Percentiles rank a stretch among this genome's conserved stretches.
Conservation (phyloP, 2,113 vertebrate genomes). For the Eudyptes chrysolophus region DNA sequence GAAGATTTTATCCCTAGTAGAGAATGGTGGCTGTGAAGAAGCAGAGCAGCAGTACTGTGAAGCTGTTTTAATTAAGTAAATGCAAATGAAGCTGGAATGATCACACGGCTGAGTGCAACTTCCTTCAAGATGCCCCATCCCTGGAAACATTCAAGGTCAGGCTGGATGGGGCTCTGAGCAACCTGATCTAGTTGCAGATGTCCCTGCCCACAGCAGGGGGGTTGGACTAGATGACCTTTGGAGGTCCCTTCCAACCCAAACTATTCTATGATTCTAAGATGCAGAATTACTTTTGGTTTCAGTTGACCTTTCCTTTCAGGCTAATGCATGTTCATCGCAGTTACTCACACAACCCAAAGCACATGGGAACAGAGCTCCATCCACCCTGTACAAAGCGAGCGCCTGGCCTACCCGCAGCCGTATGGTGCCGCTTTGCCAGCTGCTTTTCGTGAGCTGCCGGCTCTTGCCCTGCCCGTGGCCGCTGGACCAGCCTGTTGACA, state of each 20-base stretch:
- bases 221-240: neutral
- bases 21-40: neutral
- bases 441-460: neutral
- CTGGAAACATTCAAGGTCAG: neutral
- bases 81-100: neutral
- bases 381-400: accelerated
- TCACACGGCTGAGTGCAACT: neutral
- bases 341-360: neutral
- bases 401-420: too few relatives aligned
- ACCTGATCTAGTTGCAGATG: neutral
- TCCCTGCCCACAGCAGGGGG: neutral
- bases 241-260: neutral
- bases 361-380: neutral
- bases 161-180: neutral
- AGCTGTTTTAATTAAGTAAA: neutral
- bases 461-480: neutral
- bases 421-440: neutral
- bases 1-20: neutral
- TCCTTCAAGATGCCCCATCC: neutral
- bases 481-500: neutral
- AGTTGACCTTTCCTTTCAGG: neutral
- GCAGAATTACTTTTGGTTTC: neutral
- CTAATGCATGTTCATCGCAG: neutral
- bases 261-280: neutral
- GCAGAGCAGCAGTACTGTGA: neutral